phyloP scores from a whole-genome alignment of 2,113 vertebrate genomes.

The Rynchops niger region DNA sequence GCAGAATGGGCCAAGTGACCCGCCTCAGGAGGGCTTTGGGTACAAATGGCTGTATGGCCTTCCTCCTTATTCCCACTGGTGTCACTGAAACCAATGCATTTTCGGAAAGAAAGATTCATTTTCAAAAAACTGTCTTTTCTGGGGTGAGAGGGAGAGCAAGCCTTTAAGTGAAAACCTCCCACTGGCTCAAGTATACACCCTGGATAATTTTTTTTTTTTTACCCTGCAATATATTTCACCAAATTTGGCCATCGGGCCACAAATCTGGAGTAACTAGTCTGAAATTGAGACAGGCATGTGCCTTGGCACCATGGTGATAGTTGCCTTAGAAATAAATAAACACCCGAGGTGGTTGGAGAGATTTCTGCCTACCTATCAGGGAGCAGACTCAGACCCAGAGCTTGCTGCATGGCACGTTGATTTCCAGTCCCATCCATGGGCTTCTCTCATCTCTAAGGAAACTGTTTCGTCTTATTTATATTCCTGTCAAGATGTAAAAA shows the following conservation, averaged over 20 bases:
- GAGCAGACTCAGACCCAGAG: neutral
- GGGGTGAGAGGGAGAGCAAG: neutral
- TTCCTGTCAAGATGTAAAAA: neutral
- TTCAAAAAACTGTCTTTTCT: neutral
- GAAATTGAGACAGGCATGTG: neutral
- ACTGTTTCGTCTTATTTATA: neutral
- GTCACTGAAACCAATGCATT: neutral
- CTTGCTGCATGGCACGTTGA: neutral
- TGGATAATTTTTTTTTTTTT: no score
- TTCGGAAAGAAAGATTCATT: neutral
- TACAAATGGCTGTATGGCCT: neutral
- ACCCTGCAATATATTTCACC: neutral
- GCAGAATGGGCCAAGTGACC: neutral
- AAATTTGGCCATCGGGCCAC: neutral
- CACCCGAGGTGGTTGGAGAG: neutral
- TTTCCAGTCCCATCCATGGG: neutral
- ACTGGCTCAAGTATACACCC: neutral
- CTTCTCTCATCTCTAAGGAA: neutral
- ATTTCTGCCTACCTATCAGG: neutral
- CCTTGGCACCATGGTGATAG: neutral
- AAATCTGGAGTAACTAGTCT: neutral
- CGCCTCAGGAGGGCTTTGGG: neutral
- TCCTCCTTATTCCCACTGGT: neutral
- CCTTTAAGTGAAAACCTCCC: neutral
- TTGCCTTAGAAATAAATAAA: neutral